Conservation (phyloP, 2,797 vertebrate genomes). For the Naso thynnoides region DNA sequence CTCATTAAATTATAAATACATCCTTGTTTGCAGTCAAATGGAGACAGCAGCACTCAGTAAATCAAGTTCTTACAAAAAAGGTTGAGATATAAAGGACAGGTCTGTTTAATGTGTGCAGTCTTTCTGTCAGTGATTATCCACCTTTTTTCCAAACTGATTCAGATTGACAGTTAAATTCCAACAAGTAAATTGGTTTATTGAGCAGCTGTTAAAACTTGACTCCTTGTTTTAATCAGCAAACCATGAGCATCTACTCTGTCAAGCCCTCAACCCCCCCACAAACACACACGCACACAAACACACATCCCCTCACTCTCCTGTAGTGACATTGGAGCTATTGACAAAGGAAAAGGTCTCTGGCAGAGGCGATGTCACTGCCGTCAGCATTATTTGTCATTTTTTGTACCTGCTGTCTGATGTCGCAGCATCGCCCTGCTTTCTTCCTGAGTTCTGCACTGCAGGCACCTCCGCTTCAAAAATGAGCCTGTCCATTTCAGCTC, state of each 20-base stretch:
- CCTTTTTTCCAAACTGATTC: slow-evolving; percentile 27
- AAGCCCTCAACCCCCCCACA: background rate
- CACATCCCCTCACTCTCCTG: slow-evolving; percentile 13
- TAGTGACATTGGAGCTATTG: slow-evolving; percentile 32
- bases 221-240: slow-evolving; percentile 75
- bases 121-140: slow-evolving; percentile 29
- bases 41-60: background rate
- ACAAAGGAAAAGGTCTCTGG: slow-evolving; percentile 22
- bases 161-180: slow-evolving; percentile 45
- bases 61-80: background rate
- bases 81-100: background rate
- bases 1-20: no score
- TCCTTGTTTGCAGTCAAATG: slow-evolving; percentile 2
- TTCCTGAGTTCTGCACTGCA: slow-evolving; percentile 26
- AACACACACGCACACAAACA: background rate
- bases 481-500: slow-evolving; percentile 35
- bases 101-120: slow-evolving; percentile 20
- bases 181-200: slow-evolving; percentile 73
- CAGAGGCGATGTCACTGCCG: slow-evolving; percentile 11
- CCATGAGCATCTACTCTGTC: slow-evolving; percentile 52
- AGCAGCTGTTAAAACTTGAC: slow-evolving; percentile 71
- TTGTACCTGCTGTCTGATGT: slow-evolving; percentile 12
- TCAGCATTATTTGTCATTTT: slow-evolving; percentile 56
- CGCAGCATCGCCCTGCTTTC: slow-evolving; percentile 22
- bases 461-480: slow-evolving; percentile 22